phyloP scores from a whole-genome alignment of 2,113 vertebrate species.

The Strigops habroptila region DNA sequence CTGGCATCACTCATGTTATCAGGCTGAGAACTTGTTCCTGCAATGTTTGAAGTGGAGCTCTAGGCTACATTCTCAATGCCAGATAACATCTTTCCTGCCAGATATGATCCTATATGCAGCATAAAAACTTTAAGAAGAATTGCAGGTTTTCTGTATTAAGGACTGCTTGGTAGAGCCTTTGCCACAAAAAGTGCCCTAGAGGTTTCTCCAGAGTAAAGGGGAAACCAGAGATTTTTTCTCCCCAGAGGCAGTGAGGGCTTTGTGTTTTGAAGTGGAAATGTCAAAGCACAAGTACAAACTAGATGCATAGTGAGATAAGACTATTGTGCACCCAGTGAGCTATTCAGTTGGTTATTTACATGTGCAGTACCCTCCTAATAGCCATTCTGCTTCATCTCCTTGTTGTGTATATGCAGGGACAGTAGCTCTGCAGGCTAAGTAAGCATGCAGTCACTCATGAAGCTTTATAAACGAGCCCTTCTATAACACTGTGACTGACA shows the following conservation, averaged over 20 bases:
- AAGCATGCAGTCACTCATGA: not conserved
- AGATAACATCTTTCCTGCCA: not conserved
- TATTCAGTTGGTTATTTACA: not conserved
- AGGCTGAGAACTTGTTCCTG: not conserved
- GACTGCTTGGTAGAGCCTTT: not conserved
- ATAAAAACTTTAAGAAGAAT: not conserved
- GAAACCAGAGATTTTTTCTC: not conserved
- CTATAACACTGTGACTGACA: not conserved
- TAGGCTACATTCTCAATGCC: not conserved
- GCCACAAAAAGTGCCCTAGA: not conserved
- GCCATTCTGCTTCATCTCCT: not conserved
- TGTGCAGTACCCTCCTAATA: not conserved
- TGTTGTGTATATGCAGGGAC: not conserved
- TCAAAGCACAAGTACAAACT: not conserved
- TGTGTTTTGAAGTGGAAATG: constrained; percentile 2
- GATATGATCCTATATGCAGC: not conserved
- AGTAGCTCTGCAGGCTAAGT: not conserved
- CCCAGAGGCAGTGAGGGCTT: not conserved
- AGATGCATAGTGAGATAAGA: not conserved
- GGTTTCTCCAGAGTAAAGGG: not conserved
- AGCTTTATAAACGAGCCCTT: not conserved
- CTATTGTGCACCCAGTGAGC: not conserved
- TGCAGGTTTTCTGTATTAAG: not conserved
- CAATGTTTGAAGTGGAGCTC: not conserved
- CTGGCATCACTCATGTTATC: not conserved